A percentile compares a stretch with the other conserved stretches of the same genome.
phyloP scores from a whole-genome alignment of 2,797 vertebrate genomes.

The Rachycentron canadum region DNA sequence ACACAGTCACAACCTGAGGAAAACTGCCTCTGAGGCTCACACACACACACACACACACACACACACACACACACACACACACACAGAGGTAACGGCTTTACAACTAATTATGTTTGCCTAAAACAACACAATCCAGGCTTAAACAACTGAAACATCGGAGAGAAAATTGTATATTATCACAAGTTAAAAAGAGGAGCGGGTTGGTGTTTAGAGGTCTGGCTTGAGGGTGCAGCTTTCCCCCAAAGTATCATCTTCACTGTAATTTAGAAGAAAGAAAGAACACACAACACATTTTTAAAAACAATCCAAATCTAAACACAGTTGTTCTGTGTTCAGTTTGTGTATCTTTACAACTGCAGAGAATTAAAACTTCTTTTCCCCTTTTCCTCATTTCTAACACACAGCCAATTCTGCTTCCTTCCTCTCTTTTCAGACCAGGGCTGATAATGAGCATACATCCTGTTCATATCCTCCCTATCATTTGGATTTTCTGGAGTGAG shows the following conservation, averaged over 20 bases:
- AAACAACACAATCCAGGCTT: constrained; percentile 75
- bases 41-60: constrained; percentile 19
- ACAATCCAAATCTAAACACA: constrained; percentile 60
- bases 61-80: constrained; percentile 45
- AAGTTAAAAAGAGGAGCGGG: constrained; percentile 71
- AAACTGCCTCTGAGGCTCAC: constrained; percentile 65
- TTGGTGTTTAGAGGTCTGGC: constrained; percentile 69
- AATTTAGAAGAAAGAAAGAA: constrained; percentile 51
- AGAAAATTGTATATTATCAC: constrained; percentile 73
- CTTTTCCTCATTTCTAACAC: constrained; percentile 43
- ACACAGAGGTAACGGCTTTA: constrained; percentile 51
- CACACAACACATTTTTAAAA: constrained; percentile 65
- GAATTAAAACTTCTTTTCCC: constrained; percentile 17
- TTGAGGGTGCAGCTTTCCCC: constrained; percentile 52
- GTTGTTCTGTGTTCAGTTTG: constrained; percentile 50
- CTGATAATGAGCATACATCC: constrained; percentile 63
- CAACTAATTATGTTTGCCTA: constrained; percentile 81
- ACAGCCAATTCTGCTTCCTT: constrained; percentile 17
- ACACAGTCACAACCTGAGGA: constrained; percentile 76
- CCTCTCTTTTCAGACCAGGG: constrained; percentile 35
- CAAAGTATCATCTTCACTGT: constrained; percentile 42
- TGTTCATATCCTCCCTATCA: constrained; percentile 63
- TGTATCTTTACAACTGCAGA: constrained; percentile 61
- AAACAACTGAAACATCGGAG: constrained; percentile 70
- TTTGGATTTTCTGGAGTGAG: constrained; percentile 66